Evolutionary conservation across 2,888 invertebrate genomes (phyloP).

Genomic region (Mactromeris polynyma): DNA sequence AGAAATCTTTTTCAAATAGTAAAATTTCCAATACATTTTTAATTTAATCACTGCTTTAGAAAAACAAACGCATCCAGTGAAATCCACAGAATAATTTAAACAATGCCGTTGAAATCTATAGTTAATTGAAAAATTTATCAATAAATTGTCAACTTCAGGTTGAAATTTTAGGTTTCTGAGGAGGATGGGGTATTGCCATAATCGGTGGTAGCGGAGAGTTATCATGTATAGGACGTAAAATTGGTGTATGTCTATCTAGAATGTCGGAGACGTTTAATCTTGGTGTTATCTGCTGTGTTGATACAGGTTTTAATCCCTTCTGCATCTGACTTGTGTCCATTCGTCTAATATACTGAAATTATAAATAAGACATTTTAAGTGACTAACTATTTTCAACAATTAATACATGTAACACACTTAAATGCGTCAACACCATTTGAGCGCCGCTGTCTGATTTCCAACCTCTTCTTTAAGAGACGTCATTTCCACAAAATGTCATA

Average conservation of each 20-base stretch:
- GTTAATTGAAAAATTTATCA: background rate
- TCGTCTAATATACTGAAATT: slow-evolving; percentile 79
- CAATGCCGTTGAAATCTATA: background rate
- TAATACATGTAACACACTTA: background rate
- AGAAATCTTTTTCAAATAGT: background rate
- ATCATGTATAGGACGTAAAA: slow-evolving; percentile 79
- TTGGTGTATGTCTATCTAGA: slow-evolving; percentile 81
- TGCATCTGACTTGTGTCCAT: slow-evolving; percentile 77
- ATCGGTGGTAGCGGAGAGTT: slow-evolving; percentile 82
- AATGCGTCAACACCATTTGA: background rate
- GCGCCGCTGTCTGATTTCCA: too few species aligned
- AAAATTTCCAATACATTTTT: background rate
- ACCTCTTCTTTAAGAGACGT: too few species aligned
- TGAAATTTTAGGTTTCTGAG: slow-evolving; percentile 71
- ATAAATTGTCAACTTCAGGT: slow-evolving; percentile 41
- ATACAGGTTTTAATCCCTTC: slow-evolving; percentile 78
- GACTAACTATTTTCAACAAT: background rate
- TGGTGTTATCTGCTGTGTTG: slow-evolving; percentile 70
- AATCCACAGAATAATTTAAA: background rate
- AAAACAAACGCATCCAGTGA: background rate
- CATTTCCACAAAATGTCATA: too few species aligned
- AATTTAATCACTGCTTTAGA: background rate
- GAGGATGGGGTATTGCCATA: slow-evolving; percentile 77
- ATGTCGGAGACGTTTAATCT: slow-evolving; percentile 79
- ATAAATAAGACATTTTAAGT: background rate